These are phyloP conservation scores for Gnatocerus cornutus DNA, from an alignment of 2,888 invertebrate genomes.

Conservation along the genomic window DNA sequence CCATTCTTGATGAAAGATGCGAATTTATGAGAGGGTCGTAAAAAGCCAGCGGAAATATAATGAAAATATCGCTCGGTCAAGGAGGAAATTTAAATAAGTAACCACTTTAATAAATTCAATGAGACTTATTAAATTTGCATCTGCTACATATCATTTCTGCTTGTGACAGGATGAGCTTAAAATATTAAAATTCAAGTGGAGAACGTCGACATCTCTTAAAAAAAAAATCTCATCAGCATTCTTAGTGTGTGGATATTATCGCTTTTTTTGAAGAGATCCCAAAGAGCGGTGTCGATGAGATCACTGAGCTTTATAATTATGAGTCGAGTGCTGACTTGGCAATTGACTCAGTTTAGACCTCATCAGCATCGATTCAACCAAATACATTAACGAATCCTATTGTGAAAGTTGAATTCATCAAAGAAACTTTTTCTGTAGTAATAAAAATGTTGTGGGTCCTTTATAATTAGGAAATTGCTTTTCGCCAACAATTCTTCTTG, in stretches of 20 bases:
- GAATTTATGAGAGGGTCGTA: conserved; percentile 22
- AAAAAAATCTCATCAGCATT: conserved; percentile 48
- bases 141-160: conserved; percentile 47
- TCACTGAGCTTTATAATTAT: conserved; percentile 45
- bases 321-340: conserved; percentile 45
- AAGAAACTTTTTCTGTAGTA: neutral
- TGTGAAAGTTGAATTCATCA: conserved; percentile 24
- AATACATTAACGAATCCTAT: conserved; percentile 37
- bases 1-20: conserved; percentile 8
- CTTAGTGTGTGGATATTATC: conserved; percentile 46
- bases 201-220: conserved; percentile 43
- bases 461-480: conserved; percentile 48
- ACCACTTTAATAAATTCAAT: conserved; percentile 47
- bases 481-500: conserved; percentile 38
- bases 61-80: conserved; percentile 26
- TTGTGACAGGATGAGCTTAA: conserved; percentile 41
- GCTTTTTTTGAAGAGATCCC: conserved; percentile 18
- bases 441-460: conserved; percentile 10
- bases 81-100: conserved; percentile 45
- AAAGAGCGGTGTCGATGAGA: conserved; percentile 22
- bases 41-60: conserved; percentile 13
- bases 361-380: conserved; percentile 35
- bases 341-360: conserved; percentile 37
- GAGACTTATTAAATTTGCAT: conserved; percentile 49
- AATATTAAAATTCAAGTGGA: conserved; percentile 51